phyloP scores from a whole-genome alignment of 2,113 vertebrate genomes.

The Patagioenas fasciata region DNA sequence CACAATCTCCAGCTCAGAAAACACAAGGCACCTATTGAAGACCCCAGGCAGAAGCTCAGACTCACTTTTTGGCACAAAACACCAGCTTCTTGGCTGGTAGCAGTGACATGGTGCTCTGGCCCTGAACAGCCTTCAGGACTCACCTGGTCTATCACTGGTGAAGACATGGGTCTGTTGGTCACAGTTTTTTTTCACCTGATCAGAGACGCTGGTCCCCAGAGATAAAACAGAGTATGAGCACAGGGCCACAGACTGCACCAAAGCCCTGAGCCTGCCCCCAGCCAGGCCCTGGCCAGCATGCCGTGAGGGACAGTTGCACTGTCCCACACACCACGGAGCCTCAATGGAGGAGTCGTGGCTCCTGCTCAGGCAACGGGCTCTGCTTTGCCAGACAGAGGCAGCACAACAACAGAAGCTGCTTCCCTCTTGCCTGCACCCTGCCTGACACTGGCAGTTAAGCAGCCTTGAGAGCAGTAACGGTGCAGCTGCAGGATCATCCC shows the following conservation, averaged over 20 bases:
- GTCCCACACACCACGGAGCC: too few relatives aligned
- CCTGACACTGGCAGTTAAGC: too few relatives aligned
- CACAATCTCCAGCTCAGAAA: neutral
- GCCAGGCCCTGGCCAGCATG: too few relatives aligned
- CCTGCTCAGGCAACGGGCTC: too few relatives aligned
- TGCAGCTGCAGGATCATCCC: neutral
- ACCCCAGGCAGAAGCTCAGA: neutral
- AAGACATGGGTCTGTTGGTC: slow-evolving; percentile 72
- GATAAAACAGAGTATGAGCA: too few relatives aligned
- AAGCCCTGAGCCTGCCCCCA: too few relatives aligned
- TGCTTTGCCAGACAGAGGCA: too few relatives aligned
- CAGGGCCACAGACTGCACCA: too few relatives aligned
- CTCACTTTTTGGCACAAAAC: slow-evolving; percentile 90
- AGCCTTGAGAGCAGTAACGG: neutral
- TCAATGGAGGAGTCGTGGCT: too few relatives aligned
- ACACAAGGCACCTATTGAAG: fast-evolving
- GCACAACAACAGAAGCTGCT: too few relatives aligned
- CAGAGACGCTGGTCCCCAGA: neutral
- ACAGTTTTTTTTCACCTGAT: slow-evolving; percentile 73
- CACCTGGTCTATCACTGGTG: slow-evolving; percentile 79
- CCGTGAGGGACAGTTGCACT: too few relatives aligned
- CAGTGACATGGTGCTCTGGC: slow-evolving; percentile 73
- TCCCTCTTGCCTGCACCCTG: too few relatives aligned
- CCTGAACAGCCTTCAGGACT: neutral
- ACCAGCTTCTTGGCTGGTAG: slow-evolving; percentile 87